A percentile compares a stretch with the other conserved stretches of the same genome.
phyloP scores from a whole-genome alignment of 2,113 vertebrate genomes.

The Trematocara variabile region DNA sequence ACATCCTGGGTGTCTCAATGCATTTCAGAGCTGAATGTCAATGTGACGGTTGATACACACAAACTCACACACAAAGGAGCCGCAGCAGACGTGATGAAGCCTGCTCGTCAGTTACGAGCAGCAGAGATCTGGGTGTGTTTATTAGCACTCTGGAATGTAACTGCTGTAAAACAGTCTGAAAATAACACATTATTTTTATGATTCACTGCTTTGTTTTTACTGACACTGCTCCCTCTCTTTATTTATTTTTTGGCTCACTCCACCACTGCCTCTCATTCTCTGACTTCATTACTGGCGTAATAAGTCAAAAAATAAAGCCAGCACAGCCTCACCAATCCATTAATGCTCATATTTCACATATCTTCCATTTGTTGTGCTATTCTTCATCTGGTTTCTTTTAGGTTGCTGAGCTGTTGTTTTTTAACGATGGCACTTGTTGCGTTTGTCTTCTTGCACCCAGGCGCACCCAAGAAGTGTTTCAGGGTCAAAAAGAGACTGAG shows the following conservation, averaged over 20 bases:
- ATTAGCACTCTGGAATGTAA: not conserved
- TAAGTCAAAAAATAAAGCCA: not conserved
- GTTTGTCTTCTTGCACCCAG: fast-evolving
- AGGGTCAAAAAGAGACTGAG: fast-evolving
- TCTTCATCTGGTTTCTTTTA: not conserved
- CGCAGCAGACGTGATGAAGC: not conserved
- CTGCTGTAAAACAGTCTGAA: not conserved
- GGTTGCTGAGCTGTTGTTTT: fast-evolving
- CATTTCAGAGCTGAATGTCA: not conserved
- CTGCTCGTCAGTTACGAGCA: not conserved
- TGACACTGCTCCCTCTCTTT: not conserved
- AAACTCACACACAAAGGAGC: not conserved
- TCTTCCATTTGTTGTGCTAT: not conserved
- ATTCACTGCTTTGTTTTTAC: fast-evolving
- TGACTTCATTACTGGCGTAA: not conserved
- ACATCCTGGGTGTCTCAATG: not conserved
- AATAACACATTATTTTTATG: not conserved
- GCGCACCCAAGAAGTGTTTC: not conserved
- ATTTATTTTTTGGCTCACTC: not conserved
- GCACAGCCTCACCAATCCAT: not conserved
- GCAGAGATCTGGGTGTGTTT: not conserved
- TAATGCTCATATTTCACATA: not conserved
- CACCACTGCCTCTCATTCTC: not conserved
- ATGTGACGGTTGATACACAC: not conserved
- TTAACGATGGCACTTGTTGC: not conserved